A percentile compares a stretch with the other conserved stretches of the same genome.
phyloP scores from a whole-genome alignment of 2,888 invertebrate species.

The Lasioglossum calceatum region DNA sequence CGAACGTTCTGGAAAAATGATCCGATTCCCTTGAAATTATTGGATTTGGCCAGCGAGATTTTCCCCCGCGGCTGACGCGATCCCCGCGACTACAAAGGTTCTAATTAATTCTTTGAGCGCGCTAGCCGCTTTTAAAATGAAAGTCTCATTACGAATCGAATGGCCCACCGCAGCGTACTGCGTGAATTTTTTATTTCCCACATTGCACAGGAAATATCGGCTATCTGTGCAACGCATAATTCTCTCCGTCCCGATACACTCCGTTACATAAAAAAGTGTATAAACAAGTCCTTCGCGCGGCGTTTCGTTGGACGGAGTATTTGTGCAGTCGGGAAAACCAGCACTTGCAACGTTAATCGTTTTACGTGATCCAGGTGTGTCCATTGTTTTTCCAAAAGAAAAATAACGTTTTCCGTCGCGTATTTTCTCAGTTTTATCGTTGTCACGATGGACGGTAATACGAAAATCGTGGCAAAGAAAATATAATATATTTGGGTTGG shows the following conservation, averaged over 20 bases:
- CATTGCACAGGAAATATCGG: neutral
- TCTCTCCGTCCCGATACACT: neutral
- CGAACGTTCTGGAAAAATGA: neutral
- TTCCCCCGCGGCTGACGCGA: neutral
- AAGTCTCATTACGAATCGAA: neutral
- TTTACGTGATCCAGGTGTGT: neutral
- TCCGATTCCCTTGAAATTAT: neutral
- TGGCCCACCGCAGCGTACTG: neutral
- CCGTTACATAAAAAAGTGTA: neutral
- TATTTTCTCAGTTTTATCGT: neutral
- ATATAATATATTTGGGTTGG: neutral
- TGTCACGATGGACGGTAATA: neutral
- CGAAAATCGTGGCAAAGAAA: neutral
- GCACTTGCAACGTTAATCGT: neutral
- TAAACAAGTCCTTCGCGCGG: neutral
- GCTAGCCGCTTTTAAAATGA: neutral
- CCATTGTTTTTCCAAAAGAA: neutral
- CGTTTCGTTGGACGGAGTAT: neutral
- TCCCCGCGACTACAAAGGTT: neutral
- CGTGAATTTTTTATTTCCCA: neutral
- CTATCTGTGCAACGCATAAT: neutral
- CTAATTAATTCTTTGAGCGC: neutral
- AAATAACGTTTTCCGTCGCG: neutral
- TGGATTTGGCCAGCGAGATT: neutral
- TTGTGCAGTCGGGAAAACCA: neutral